Evolutionary conservation across 2,113 vertebrate genomes (phyloP), one percentile per base, ranked within the genome.

Genomic region (Podarcis cretensis): DNA sequence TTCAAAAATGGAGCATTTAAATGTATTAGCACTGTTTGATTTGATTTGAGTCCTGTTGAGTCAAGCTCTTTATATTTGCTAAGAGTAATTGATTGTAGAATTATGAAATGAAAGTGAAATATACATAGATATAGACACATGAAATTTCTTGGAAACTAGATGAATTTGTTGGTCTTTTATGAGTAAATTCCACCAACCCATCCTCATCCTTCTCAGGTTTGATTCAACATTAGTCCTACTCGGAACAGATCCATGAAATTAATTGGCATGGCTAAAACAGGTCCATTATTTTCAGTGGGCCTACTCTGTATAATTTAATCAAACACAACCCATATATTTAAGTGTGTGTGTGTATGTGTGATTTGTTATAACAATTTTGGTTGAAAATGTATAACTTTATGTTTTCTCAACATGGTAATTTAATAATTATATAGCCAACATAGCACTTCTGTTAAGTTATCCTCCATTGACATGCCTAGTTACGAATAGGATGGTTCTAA

Each of bases 1-100:
- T 90, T 93, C 32, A 91, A 81, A 57, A 88, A 90, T 89, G 87
- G 54, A 73, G 66, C 90, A 21, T 40, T 85, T 43, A 9, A 84
- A 30, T 43, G 21, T 59, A 43, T 91, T 80, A 82, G 32, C 43
- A 68, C 23, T 66, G 82, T 37, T 59, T 89, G 87, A 30, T 30
- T 48, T 71, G 91, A 90, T 54, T 43, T 43, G 27, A 83, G 78
- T 68, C 81, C 30, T 86, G 43, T 73, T 73, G 66, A 71, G 43
- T 81, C 66, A 57, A 57, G 48, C 78, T 73, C 68, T 81, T 87
- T 57, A 71, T 59, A 37, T 87, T 87, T 87, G 21, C 65, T 92
- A 59, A 13, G 4, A n/a, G 57, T 84, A 87, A 81, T 18, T 92
- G 20, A 37, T 27, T 81, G n/a, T 63, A 80, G 57, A 75, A 25